Percentiles rank a stretch among this genome's conserved stretches.
Conservation (phyloP, 2,797 vertebrate genomes). For the Bradypus variegatus region DNA sequence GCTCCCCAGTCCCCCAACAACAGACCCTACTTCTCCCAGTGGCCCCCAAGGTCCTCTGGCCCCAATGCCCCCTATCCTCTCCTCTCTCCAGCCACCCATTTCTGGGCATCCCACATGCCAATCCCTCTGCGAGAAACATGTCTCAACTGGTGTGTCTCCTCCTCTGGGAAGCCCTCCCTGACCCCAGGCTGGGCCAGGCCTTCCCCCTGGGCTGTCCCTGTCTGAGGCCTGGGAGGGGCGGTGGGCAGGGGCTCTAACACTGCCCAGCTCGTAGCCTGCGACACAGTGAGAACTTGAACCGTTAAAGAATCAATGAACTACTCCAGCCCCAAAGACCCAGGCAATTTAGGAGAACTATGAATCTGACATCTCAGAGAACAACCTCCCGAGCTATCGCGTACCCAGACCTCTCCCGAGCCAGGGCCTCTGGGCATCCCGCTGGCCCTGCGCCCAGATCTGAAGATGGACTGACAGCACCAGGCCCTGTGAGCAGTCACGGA, state of each 20-base stretch:
- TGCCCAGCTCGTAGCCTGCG: neutral
- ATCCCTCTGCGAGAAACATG: neutral
- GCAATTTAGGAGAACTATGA: accelerated
- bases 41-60: neutral
- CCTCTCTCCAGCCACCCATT: neutral
- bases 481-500: neutral
- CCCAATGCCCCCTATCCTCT: neutral
- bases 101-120: neutral
- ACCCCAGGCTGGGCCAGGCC: neutral
- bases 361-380: neutral
- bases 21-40: neutral
- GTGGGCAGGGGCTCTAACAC: neutral
- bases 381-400: neutral
- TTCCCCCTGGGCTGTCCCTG: neutral
- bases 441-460: neutral
- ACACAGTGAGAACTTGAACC: neutral
- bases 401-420: neutral
- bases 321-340: neutral
- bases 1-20: neutral
- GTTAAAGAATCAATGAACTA: neutral
- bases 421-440: neutral
- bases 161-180: neutral
- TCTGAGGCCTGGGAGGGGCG: no score
- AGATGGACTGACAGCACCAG: neutral
- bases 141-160: neutral